Evolutionary conservation across 2,113 vertebrate genomes (phyloP), one percentile per base, ranked within the genome.

Genomic region (Heloderma charlesbogerti): DNA sequence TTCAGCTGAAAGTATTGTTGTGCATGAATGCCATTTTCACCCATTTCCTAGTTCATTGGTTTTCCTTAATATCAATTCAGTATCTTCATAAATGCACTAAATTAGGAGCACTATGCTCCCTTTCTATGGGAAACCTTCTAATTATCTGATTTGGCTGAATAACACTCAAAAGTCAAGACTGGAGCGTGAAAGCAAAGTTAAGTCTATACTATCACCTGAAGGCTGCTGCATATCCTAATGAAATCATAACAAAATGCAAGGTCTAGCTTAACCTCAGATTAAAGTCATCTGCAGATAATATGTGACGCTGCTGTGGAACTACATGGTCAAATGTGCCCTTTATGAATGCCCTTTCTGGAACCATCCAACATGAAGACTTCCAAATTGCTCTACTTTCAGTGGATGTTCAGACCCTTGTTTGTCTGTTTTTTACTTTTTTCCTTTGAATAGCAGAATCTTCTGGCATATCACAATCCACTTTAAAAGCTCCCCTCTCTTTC

Each of bases 21-120:
- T 6, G 27, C 8, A 8, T 74, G 54, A 43, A 54, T 57, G 31
- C n/a, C 13, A 20, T 0, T 71, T 12, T 9, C 15, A 1, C 0
- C 7, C 40, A 0, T 75, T 89, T 43, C 74, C 67, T 37, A 67
- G 43, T 4, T 54, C 13, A 6, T 63, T 0, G 10, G 79, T 75
- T 84, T 57, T 16, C 18, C 80, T 51, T 54, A 79, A 78, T 87
- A 6, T 45, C 43, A 67, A 0, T 20, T 54, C 66, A 45, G 57
- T 87, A 1, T 8, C 12, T 0, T 29, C 25, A 66, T 51, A 92
- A 84, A 84, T 63, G 6, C 34, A 60, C 37, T 20, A 27, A 78
- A 22, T 25, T 8, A 87, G 18, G 25, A 51, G 74, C 92, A 66
- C 2, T 63, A 77, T 40, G 60, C 13, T 72, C 67, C 25, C 15